Evolutionary conservation across 2,888 invertebrate species (phyloP), one percentile per base, ranked within the genome.

Genomic region (Diaphora mendica): DNA sequence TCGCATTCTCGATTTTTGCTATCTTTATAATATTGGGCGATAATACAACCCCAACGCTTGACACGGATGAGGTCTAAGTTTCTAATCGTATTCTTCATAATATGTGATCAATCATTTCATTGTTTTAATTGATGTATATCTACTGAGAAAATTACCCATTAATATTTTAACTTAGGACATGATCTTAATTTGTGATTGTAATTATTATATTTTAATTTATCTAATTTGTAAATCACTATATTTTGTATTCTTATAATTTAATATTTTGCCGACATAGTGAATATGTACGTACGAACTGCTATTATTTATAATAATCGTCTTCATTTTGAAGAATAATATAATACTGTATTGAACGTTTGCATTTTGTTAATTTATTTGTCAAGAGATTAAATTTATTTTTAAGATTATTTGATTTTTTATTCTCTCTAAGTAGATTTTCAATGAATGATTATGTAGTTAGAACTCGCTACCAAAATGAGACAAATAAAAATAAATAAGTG

Each of bases 301-400:
- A 91, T 91, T 92, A 93, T 93, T 94, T 92, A 92, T 93, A 91
- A 89, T 90, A 89, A 70, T 89, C 91, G 90, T 90, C 88, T 86
- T 91, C 88, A 92, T 91, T 92, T 91, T 88, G 88, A 91, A 89
- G 81, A 88, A 79, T 87, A 88, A 79, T 87, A 87, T 86, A 85
- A 83, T 87, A 84, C 88, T 90, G 88, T 91, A 91, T 88, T 90
- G 86, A 89, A 89, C 86, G 82, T 90, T 91, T 89, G 90, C 91
- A 92, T 93, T 93, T 91, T 92, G 93, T 94, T 94, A 94, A 94
- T 94, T 95, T 95, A 94, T 94, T 95, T 93, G 92, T 94, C 94
- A 90, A 94, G 93, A 93, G 92, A 95, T 94, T 95, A 95, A 95
- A 95, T 80, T 87, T 93, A 93, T 93, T 94, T 93, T 91, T 93